Conservation (phyloP, 2,888 invertebrate species). For the Microplitis manilae region DNA sequence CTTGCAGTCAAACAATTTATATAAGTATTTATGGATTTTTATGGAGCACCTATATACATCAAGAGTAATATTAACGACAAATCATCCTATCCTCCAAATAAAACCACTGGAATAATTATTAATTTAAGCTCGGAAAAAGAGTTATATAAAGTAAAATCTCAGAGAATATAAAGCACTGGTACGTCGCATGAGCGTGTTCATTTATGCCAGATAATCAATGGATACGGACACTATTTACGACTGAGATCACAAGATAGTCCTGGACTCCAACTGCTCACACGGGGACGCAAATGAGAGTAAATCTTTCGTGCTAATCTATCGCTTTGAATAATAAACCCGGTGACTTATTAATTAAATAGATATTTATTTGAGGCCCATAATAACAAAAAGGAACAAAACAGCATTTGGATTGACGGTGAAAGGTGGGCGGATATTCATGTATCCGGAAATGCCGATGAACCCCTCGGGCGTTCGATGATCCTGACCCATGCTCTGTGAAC, state of each 20-base stretch:
- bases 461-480: constrained; percentile 20
- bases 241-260: constrained; percentile 21
- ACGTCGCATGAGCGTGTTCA: constrained; percentile 20
- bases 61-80: constrained; percentile 6
- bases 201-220: constrained; percentile 21
- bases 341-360: not conserved
- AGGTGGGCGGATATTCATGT: constrained; percentile 26
- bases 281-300: not conserved
- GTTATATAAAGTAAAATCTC: constrained; percentile 2
- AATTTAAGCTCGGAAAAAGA: too few species aligned
- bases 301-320: not conserved
- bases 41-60: constrained; percentile 25
- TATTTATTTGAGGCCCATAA: not conserved
- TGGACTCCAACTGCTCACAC: constrained; percentile 7
- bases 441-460: constrained; percentile 26
- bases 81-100: not conserved
- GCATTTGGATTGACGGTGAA: not conserved
- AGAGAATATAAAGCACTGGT: not conserved
- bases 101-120: too few species aligned
- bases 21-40: constrained; percentile 33
- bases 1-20: constrained; percentile 28
- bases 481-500: constrained; percentile 9
- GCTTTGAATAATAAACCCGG: not conserved
- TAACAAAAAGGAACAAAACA: not conserved
- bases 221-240: constrained; percentile 26